Evolutionary conservation across 2,113 vertebrate genomes (phyloP).

Genomic region (Campylomormyrus tamandua): DNA sequence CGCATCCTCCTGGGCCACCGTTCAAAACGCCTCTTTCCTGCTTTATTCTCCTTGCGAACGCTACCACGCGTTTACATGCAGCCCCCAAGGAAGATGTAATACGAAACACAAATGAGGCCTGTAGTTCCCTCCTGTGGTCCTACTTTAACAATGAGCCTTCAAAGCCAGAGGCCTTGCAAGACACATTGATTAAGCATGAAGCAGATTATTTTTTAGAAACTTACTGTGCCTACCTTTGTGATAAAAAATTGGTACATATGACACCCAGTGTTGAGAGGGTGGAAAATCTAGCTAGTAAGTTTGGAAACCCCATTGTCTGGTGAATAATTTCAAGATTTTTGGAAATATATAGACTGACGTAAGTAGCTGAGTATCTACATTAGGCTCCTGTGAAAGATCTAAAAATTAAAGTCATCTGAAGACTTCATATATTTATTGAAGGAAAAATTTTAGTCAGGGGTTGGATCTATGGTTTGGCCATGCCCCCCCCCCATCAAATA

Average conservation of each 20-base stretch:
- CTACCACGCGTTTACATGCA: not conserved
- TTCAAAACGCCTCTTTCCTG: not conserved
- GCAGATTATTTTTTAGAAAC: constrained; percentile 3
- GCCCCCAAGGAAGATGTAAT: not conserved
- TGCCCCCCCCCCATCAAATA: no score
- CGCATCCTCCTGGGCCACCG: not conserved
- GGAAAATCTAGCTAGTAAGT: not conserved
- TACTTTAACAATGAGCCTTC: not conserved
- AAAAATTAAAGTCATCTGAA: not conserved
- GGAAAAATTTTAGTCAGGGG: not conserved
- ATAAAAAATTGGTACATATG: not conserved
- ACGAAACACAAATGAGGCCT: not conserved
- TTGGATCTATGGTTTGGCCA: not conserved
- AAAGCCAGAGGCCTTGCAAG: not conserved
- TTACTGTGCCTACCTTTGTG: not conserved
- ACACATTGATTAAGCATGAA: constrained; percentile 12
- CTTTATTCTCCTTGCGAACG: not conserved
- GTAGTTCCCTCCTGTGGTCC: not conserved
- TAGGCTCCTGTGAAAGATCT: not conserved
- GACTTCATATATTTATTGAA: not conserved
- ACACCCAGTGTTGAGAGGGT: not conserved
- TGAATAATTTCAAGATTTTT: not conserved
- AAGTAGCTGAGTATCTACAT: not conserved
- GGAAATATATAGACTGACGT: not conserved
- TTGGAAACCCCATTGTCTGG: not conserved